These are phyloP conservation scores for Sycobia sp. DNA, from an alignment of 1,140 invertebrate species.

Conservation along the genomic window DNA sequence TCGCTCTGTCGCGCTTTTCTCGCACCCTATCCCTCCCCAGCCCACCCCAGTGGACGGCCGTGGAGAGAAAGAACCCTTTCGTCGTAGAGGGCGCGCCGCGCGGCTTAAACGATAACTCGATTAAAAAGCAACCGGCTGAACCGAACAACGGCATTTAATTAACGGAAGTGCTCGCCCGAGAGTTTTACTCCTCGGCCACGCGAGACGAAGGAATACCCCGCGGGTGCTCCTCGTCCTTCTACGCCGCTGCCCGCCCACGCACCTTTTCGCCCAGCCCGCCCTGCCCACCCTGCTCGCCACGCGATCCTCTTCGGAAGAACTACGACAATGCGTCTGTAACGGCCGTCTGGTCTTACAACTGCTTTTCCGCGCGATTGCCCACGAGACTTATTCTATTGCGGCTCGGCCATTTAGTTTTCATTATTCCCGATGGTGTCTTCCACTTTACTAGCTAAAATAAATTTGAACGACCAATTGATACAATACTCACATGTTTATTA, in stretches of 20 bases:
- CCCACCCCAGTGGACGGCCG: no score
- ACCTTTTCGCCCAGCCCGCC: background rate
- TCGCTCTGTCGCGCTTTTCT: background rate
- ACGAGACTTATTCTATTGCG: background rate
- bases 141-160: constrained; percentile 59
- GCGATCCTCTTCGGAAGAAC: constrained; percentile 4
- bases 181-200: constrained; percentile 42
- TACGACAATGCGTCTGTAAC: constrained; percentile 20
- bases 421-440: background rate
- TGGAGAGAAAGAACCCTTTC: no score
- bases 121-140: constrained; percentile 54
- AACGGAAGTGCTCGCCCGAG: constrained; percentile 55
- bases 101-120: constrained; percentile 58
- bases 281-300: background rate
- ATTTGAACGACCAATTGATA: no score
- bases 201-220: constrained; percentile 16
- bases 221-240: constrained; percentile 1
- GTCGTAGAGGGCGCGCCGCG: constrained; percentile 10
- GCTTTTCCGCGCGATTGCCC: constrained; percentile 13
- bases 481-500: no score
- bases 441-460: background rate
- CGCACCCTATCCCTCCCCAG: background rate
- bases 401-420: background rate
- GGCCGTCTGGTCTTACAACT: background rate
- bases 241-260: background rate